Conservation (phyloP, 1,140 invertebrate genomes). For the Drosophila miranda region DNA sequence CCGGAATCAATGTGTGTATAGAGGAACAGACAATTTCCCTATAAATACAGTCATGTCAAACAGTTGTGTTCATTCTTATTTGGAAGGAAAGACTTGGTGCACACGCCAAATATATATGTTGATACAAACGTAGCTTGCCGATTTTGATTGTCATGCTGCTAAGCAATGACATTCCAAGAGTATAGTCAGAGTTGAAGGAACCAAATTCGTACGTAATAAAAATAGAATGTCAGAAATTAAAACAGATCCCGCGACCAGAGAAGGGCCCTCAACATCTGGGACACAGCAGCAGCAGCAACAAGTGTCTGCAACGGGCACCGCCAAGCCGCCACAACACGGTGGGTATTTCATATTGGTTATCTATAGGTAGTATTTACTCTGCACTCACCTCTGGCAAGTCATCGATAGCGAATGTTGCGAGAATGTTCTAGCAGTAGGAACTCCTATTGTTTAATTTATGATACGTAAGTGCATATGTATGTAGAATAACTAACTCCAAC, state of each 20-base stretch:
- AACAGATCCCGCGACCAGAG: not conserved
- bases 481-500: not conserved
- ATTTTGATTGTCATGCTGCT: no score
- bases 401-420: not conserved
- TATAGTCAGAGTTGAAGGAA: no score
- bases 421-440: slow-evolving; percentile 1
- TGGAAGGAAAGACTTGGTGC: no score
- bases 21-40: no score
- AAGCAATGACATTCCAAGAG: no score
- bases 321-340: not conserved
- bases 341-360: slow-evolving; percentile 4
- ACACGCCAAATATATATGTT: no score
- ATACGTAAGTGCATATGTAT: slow-evolving; percentile 2
- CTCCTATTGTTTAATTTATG: slow-evolving; percentile 4
- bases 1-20: no score
- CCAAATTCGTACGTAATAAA: no score
- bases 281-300: slow-evolving; percentile 8
- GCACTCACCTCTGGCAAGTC: not conserved
- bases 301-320: not conserved
- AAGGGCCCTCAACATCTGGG: slow-evolving; percentile 9
- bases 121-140: no score
- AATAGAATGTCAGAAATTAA: no score
- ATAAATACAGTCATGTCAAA: no score
- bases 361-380: not conserved
- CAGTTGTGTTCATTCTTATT: no score